Conservation (phyloP, 2,113 vertebrate species). For the Tenebrosternarchus preto region DNA sequence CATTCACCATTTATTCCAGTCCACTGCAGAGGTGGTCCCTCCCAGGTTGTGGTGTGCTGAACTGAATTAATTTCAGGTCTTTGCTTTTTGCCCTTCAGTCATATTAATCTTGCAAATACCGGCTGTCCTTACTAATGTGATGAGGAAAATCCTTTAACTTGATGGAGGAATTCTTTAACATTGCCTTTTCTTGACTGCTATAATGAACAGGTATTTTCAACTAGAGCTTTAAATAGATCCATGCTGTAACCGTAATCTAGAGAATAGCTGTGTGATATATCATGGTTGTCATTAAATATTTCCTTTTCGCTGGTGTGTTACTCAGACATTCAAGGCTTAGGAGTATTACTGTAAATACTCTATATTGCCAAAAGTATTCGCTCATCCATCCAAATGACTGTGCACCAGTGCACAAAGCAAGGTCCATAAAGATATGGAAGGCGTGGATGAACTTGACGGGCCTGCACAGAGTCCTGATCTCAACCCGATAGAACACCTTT, state of each 20-base stretch:
- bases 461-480: too few species aligned
- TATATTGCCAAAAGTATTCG: too few species aligned
- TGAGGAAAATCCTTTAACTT: too few species aligned
- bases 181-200: conserved; percentile 52
- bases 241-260: conserved; percentile 74
- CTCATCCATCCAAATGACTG: too few species aligned
- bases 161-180: conserved; percentile 24
- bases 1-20: conserved; percentile 57
- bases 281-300: conserved; percentile 75
- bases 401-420: too few species aligned
- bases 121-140: conserved; percentile 12
- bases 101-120: not conserved
- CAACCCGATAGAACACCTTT: too few species aligned
- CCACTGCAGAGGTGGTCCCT: conserved; percentile 35
- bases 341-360: conserved; percentile 50
- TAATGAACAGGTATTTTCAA: conserved; percentile 77
- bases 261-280: conserved; percentile 63
- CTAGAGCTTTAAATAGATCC: conserved; percentile 77
- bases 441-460: too few species aligned
- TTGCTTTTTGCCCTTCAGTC: conserved; percentile 15
- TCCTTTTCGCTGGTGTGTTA: conserved; percentile 63
- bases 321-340: conserved; percentile 64
- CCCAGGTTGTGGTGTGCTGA: conserved; percentile 30
- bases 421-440: too few species aligned
- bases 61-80: conserved; percentile 6